These are phyloP conservation scores for Typhlichthys eigenmanni DNA, from an alignment of 2,797 vertebrate species.

Conservation along the genomic window DNA sequence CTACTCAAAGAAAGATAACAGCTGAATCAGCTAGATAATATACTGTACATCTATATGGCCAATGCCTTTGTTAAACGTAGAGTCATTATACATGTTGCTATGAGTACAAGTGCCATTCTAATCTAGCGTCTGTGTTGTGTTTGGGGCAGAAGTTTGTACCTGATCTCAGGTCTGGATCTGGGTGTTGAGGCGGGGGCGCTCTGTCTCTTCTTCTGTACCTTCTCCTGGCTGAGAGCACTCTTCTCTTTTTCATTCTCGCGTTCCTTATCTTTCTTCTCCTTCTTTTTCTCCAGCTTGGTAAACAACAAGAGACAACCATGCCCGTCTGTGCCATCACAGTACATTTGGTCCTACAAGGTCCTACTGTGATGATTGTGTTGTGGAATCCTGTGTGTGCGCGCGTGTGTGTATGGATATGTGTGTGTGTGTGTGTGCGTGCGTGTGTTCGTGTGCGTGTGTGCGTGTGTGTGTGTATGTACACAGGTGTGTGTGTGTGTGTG, in stretches of 20 bases:
- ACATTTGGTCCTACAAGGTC: not conserved
- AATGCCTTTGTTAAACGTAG: no score
- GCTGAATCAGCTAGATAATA: no score
- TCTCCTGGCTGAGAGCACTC: slow-evolving; percentile 84
- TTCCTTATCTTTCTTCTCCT: slow-evolving; percentile 97
- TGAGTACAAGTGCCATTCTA: no score
- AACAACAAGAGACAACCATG: slow-evolving; percentile 1
- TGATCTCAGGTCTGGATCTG: slow-evolving; percentile 71
- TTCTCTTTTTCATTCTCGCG: slow-evolving; percentile 94
- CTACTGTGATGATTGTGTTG: not conserved
- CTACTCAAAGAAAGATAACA: no score
- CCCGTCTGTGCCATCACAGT: not conserved
- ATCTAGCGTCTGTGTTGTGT: not conserved
- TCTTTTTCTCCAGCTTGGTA: slow-evolving; percentile 82
- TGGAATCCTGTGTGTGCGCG: not conserved
- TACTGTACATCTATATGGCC: no score
- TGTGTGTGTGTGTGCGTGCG: not conserved
- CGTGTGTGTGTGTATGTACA: no score
- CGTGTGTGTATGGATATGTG: not conserved
- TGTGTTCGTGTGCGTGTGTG: no score
- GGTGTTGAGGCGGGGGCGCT: slow-evolving; percentile 44
- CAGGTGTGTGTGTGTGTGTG: not conserved
- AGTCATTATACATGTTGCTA: no score
- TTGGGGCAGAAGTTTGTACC: slow-evolving; percentile 53
- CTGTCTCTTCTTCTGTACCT: slow-evolving; percentile 85